Base-by-base conservation (phyloP, 2,113 vertebrate species). In the Mormoops blainvillei region DNA sequence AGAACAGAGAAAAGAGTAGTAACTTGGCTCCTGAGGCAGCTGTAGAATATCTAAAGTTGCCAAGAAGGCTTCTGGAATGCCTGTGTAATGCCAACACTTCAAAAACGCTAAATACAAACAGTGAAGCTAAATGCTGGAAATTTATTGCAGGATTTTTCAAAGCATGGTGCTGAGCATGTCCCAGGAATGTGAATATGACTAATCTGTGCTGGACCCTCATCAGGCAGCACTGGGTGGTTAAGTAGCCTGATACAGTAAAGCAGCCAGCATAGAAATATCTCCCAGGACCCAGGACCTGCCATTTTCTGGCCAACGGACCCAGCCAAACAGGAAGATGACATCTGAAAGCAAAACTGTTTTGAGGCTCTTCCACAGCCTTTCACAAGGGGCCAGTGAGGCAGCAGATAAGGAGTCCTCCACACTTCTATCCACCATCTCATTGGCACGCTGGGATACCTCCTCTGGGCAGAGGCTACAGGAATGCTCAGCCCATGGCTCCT, bases 241-340 rank as follows among this genome's bases (percentile, higher is more conserved):
- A 96, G 43, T 36, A 95, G 68, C 81, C 87, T 54, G 91, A 87
- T 87, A 87, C 63, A 96, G 98, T 98, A 97, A 98, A 98, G 68
- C 88, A 97, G 86, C 78, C 94, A 77, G 92, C 83, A 95, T 85
- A 93, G 93, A 83, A 97, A 80, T 54, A 88, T 87, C 91, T 96
- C 94, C 82, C 0, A 0, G 52, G 91, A 94, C 91, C 91, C 74
- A 14, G 97, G 92, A 97, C 28, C 77, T 98, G 97, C 97, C 98
- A 93, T 97, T 97, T 97, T 92, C 95, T 0, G 0, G 96, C 95
- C 92, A 97, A 91, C 70, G 97, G 92, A 82, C 91, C 97, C 77
- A 91, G 95, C 77, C 97, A 98, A 97, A 33, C 11, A 98, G 89
- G 95, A 97, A 97, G 97, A 97, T 88, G 77, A 95, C 74, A 97